phyloP scores from a whole-genome alignment of 2,888 invertebrate species.

The Leucozona laternaria region DNA sequence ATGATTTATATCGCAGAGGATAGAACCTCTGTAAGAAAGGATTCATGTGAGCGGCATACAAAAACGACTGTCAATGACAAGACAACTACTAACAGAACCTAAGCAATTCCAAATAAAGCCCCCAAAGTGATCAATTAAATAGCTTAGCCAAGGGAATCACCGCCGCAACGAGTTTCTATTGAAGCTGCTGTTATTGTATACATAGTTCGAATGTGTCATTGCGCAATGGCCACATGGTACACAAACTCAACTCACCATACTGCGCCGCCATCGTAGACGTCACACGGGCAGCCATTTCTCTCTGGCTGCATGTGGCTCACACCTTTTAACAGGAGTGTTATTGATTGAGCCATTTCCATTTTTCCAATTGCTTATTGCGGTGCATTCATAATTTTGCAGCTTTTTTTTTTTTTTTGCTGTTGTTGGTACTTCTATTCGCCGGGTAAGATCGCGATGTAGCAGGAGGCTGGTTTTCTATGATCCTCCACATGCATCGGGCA shows the following conservation, averaged over 20 bases:
- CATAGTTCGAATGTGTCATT: slow-evolving; percentile 42
- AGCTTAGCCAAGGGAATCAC: slow-evolving; percentile 50
- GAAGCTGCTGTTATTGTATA: slow-evolving; percentile 14
- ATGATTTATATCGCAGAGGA: slow-evolving; percentile 61
- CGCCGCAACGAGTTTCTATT: slow-evolving; percentile 49
- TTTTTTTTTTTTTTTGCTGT: slow-evolving; percentile 6
- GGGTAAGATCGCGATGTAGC: slow-evolving; percentile 31
- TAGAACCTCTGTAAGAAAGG: slow-evolving; percentile 9
- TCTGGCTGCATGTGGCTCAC: slow-evolving; percentile 75
- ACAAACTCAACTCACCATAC: not conserved
- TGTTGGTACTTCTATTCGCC: slow-evolving; percentile 15
- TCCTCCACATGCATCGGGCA: slow-evolving; percentile 20
- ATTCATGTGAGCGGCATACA: slow-evolving; percentile 44
- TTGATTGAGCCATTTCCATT: slow-evolving; percentile 76
- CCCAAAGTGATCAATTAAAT: slow-evolving; percentile 75
- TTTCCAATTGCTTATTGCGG: slow-evolving; percentile 75
- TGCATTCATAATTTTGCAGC: slow-evolving; percentile 68
- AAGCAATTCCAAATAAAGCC: slow-evolving; percentile 65
- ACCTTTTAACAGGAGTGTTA: slow-evolving; percentile 76
- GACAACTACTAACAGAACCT: slow-evolving; percentile 27
- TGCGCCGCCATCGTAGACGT: slow-evolving; percentile 21
- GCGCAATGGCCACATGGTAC: slow-evolving; percentile 71
- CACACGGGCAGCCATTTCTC: slow-evolving; percentile 66
- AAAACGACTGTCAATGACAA: slow-evolving; percentile 55
- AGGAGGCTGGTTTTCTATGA: slow-evolving; percentile 71